Percentiles rank a stretch among this genome's conserved stretches.
Evolutionary conservation across 2,797 vertebrate species (phyloP).

Genomic region (Graptemys geographica): DNA sequence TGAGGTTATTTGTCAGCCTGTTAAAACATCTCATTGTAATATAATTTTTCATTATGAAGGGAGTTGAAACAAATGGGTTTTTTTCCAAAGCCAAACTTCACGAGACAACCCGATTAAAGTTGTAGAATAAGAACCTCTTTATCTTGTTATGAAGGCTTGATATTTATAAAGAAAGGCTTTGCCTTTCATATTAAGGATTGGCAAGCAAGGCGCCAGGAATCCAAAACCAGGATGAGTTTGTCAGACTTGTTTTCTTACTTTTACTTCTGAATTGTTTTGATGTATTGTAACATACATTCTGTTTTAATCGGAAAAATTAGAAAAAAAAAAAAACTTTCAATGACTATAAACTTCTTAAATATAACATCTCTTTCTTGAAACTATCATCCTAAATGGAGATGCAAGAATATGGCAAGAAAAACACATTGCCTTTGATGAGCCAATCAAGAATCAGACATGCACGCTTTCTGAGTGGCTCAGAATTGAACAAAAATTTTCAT

Average conservation of each 20-base stretch:
- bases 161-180: background rate
- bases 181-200: background rate
- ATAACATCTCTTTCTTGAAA: background rate
- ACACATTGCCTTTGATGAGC: background rate
- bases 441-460: background rate
- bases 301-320: background rate
- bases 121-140: background rate
- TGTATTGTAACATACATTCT: background rate
- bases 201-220: background rate
- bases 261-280: background rate
- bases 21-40: background rate
- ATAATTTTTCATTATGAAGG: background rate
- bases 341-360: background rate
- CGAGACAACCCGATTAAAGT: background rate
- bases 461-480: background rate
- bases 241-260: background rate
- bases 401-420: background rate
- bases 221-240: background rate
- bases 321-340: background rate
- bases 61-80: background rate
- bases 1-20: background rate
- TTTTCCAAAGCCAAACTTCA: background rate
- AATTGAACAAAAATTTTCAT: background rate
- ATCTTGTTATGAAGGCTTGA: background rate
- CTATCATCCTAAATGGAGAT: background rate